Evolutionary conservation across 2,797 vertebrate genomes (phyloP), one percentile per base, ranked within the genome.

Genomic region (Staurois parvus): DNA sequence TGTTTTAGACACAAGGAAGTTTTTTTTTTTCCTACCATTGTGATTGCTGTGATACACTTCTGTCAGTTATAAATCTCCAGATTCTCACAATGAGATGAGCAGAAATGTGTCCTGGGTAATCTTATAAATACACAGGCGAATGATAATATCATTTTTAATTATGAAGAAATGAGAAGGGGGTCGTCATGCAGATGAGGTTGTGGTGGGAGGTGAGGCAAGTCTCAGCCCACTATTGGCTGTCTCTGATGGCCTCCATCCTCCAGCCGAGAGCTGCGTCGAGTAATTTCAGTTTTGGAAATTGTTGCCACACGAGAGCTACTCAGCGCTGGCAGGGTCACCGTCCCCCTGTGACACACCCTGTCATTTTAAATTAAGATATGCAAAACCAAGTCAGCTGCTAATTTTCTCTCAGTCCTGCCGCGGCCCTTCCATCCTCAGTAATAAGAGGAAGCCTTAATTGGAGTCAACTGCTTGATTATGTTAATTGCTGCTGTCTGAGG

Each of bases 351-450:
- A 99, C 97, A 98, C 96, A 95, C 91, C 95, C 97, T 98, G 97
- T 97, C 98, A 98, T 97, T 98, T 96, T 91, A 93, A 95, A 98
- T 99, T 99, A 99, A 97, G 97, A 98, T 97, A 97, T 96, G 97
- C 97, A 97, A 97, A 97, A 94, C 94, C 92, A 92, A 95, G 94
- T 88, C 84, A 91, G 93, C 91, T 88, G 92, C 89, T 94, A 96
- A 93, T 96, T 95, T 95, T 96, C 94, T 92, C 91, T 91, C 90
- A 88, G 93, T 93, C 89, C 7, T 89, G 90, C 90, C 24, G 83
- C 91, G 88, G 89, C 91, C 89, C 30, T 91, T 91, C 90, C 89
- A 86, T 79, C 34, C 37, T 83, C 91, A 88, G 90, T 85, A 86
- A 89, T 89, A 87, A 90, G 91, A 90, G 91, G 90, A 93, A 91